Conservation (phyloP, 1,140 invertebrate genomes). For the Drosophila lowei region DNA sequence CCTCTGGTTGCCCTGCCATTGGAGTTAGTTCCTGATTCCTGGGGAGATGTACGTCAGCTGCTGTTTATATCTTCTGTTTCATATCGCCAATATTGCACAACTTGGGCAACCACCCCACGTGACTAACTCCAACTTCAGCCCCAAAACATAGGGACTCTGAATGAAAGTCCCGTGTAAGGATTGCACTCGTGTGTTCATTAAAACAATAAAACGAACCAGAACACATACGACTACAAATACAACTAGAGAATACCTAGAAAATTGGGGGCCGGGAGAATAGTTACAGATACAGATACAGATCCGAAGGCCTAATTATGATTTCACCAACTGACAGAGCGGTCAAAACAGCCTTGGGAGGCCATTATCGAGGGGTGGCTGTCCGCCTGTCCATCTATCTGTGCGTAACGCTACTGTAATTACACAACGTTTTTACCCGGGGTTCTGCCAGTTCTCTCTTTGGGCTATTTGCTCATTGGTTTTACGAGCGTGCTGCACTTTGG, state of each 20-base stretch:
- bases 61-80: constrained; percentile 18
- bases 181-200: constrained; percentile 77
- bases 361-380: constrained; percentile 50
- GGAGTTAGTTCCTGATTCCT: too few relatives aligned
- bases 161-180: constrained; percentile 21
- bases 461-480: constrained; percentile 77
- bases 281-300: constrained; percentile 3
- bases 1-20: too few relatives aligned
- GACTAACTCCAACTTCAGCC: constrained; percentile 1
- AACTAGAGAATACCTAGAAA: constrained; percentile 12
- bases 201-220: constrained; percentile 71
- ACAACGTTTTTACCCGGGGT: constrained; percentile 76
- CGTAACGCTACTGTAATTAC: constrained; percentile 78
- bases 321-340: constrained; percentile 68
- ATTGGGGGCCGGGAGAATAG: neutral
- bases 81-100: constrained; percentile 38
- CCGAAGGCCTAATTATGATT: constrained; percentile 77
- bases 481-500: constrained; percentile 76
- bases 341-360: constrained; percentile 56
- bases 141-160: neutral
- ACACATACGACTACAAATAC: neutral
- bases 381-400: constrained; percentile 66
- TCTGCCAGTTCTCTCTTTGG: constrained; percentile 49
- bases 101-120: constrained; percentile 18
- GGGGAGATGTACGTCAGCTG: neutral